phyloP scores from a whole-genome alignment of 1,140 invertebrate species.

The Schlechtendalia chinensis region DNA sequence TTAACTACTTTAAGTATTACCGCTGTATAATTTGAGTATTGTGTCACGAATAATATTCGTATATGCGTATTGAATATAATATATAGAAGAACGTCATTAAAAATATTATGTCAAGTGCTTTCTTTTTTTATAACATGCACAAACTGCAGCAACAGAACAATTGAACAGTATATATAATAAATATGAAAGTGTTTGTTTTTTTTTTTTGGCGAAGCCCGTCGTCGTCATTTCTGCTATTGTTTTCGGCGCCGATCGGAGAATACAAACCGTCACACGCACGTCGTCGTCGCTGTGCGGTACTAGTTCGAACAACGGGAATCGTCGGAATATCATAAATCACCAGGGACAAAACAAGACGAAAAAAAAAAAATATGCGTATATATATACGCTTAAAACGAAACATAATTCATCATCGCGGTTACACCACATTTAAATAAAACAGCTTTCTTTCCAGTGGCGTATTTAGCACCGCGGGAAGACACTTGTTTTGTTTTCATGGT shows the following conservation, averaged over 20 bases:
- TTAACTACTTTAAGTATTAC: background rate
- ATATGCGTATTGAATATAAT: background rate
- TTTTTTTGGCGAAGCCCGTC: background rate
- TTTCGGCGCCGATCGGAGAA: background rate
- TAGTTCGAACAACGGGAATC: background rate
- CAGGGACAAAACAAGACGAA: background rate
- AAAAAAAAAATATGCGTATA: no score
- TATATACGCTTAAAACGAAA: no score
- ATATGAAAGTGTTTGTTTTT: conserved; percentile 15
- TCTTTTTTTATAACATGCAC: background rate
- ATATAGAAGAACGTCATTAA: background rate
- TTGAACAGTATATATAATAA: background rate
- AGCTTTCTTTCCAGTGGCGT: conserved; percentile 6
- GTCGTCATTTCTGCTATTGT: conserved; percentile 4
- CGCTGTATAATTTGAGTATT: background rate
- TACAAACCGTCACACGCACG: background rate
- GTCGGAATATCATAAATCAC: conserved; percentile 31
- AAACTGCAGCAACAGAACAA: background rate
- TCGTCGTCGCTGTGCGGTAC: background rate
- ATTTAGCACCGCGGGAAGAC: background rate
- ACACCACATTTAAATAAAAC: conserved; percentile 18
- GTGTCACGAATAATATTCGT: conserved; percentile 1
- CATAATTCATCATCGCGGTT: conserved; percentile 7
- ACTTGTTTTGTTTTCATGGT: background rate
- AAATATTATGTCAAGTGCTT: conserved; percentile 11